These are phyloP conservation scores for Amphiduros pacificus DNA, from an alignment of 2,888 invertebrate species.

Conservation along the genomic window DNA sequence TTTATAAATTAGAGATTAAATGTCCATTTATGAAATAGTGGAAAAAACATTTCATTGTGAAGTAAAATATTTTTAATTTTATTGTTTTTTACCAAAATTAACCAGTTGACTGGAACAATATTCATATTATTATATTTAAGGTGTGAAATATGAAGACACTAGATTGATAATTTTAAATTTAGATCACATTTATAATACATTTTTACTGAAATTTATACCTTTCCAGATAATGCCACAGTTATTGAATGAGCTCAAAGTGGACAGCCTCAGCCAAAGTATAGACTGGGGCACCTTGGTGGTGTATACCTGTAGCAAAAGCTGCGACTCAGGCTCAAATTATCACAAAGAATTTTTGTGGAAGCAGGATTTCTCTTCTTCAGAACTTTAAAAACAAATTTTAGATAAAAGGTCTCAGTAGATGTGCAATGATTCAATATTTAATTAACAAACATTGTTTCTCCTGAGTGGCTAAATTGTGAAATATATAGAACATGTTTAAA, in stretches of 20 bases:
- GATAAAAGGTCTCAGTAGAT: no score
- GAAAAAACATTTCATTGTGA: not conserved
- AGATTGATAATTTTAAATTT: no score
- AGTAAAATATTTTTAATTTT: not conserved
- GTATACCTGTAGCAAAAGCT: conserved; percentile 84
- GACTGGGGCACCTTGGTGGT: conserved; percentile 90
- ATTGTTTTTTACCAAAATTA: not conserved
- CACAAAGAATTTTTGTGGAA: conserved; percentile 79
- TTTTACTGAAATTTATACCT: no score
- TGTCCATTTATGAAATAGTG: not conserved
- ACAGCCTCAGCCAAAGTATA: conserved; percentile 65
- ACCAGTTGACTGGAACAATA: not conserved
- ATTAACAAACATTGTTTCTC: no score
- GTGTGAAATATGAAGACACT: no score
- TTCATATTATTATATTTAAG: no score
- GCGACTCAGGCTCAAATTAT: conserved; percentile 71
- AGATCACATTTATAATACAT: no score
- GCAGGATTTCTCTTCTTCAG: conserved; percentile 75
- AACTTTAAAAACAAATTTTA: no score
- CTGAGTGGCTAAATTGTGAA: no score
- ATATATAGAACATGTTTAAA: no score
- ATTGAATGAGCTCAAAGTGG: conserved; percentile 71
- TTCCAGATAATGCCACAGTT: conserved; percentile 76
- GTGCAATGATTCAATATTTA: no score
- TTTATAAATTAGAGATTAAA: not conserved